These are phyloP conservation scores for Drosophila robusta DNA, from an alignment of 2,888 invertebrate species.

Conservation along the genomic window DNA sequence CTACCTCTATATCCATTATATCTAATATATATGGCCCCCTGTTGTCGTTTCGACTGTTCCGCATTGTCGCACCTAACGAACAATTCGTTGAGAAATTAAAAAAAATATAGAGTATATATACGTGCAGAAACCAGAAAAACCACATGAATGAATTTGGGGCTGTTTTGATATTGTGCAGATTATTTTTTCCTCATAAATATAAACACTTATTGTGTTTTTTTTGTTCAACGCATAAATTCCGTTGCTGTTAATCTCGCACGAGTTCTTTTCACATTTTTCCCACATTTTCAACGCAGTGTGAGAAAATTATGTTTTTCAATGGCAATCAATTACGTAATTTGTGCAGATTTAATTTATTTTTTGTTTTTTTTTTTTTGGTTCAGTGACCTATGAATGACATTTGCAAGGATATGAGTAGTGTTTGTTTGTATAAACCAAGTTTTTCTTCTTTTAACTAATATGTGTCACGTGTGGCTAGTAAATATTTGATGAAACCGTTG, in stretches of 20 bases:
- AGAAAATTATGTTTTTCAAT: slow-evolving; percentile 51
- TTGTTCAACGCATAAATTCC: slow-evolving; percentile 20
- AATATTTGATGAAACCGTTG: slow-evolving; percentile 41
- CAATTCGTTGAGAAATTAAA: slow-evolving; percentile 24
- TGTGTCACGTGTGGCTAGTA: neutral
- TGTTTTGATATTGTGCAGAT: slow-evolving; percentile 54
- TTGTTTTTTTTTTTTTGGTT: slow-evolving; percentile 15
- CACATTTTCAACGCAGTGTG: slow-evolving; percentile 20
- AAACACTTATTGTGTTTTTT: slow-evolving; percentile 31
- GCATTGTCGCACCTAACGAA: slow-evolving; percentile 67
- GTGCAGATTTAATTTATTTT: slow-evolving; percentile 3
- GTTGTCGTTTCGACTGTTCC: slow-evolving; percentile 52
- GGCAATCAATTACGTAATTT: slow-evolving; percentile 60
- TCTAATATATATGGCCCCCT: slow-evolving; percentile 25
- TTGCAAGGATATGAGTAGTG: slow-evolving; percentile 45
- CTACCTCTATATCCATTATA: neutral
- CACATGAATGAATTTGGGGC: slow-evolving; percentile 51
- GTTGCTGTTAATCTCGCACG: slow-evolving; percentile 25
- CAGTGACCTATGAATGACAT: slow-evolving; percentile 72
- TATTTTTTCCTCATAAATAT: slow-evolving; percentile 47
- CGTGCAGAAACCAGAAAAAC: slow-evolving; percentile 9
- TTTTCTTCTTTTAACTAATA: neutral
- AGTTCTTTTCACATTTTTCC: slow-evolving; percentile 24
- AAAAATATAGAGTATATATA: slow-evolving; percentile 15
- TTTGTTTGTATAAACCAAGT: neutral